phyloP scores from a whole-genome alignment of 2,888 invertebrate genomes.

The Choreutis nemorana region DNA sequence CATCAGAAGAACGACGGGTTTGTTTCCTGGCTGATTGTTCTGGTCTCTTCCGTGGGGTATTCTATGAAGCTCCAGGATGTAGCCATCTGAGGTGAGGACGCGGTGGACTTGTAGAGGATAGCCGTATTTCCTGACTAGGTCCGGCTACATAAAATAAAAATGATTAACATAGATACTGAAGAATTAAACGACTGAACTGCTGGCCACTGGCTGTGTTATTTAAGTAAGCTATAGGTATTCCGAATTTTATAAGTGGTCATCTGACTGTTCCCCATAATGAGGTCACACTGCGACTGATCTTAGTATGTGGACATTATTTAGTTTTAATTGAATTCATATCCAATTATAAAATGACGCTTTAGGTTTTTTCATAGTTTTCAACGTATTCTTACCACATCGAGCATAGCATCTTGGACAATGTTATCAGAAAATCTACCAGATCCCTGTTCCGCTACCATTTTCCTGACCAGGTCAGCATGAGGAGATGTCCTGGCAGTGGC shows the following conservation, averaged over 20 bases:
- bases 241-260: no score
- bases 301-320: no score
- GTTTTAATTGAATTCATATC: no score
- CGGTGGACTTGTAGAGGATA: constrained; percentile 31
- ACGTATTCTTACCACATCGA: constrained; percentile 40
- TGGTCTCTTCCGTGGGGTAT: constrained; percentile 28
- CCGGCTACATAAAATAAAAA: constrained; percentile 20
- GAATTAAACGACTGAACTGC: no score
- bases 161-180: no score
- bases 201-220: not conserved
- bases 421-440: constrained; percentile 19
- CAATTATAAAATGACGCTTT: no score
- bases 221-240: no score
- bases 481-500: constrained; percentile 24
- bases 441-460: constrained; percentile 12
- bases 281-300: no score
- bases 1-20: constrained; percentile 24
- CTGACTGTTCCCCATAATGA: no score
- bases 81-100: constrained; percentile 29
- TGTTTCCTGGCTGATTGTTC: constrained; percentile 16
- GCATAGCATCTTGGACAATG: constrained; percentile 25
- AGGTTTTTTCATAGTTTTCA: no score
- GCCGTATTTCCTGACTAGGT: constrained; percentile 28
- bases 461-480: constrained; percentile 22
- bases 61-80: constrained; percentile 30